Conservation (phyloP, 2,888 invertebrate genomes). For the Brachycybe producta region DNA sequence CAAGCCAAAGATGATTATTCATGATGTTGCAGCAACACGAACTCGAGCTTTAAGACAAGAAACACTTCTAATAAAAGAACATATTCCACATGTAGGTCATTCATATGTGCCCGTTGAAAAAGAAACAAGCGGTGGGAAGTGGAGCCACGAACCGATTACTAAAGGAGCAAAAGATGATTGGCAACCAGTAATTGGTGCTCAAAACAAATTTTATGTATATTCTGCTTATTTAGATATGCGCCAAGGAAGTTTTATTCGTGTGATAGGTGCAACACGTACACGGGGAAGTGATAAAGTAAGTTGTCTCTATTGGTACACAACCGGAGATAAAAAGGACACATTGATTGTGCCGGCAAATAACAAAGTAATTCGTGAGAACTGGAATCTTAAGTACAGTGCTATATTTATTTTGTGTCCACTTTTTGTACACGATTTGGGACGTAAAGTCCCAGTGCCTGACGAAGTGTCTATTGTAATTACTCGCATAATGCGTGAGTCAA, state of each 20-base stretch:
- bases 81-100: no score
- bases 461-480: conserved; percentile 53
- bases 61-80: no score
- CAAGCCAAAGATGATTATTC: no score
- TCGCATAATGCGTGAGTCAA: no score
- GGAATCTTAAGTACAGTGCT: conserved; percentile 76
- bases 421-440: conserved; percentile 9
- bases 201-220: conserved; percentile 69
- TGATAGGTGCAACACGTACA: conserved; percentile 80
- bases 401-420: conserved; percentile 69
- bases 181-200: conserved; percentile 32
- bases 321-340: conserved; percentile 15
- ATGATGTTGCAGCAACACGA: no score
- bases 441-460: conserved; percentile 43
- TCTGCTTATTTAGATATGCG: conserved; percentile 67
- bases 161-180: conserved; percentile 26
- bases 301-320: conserved; percentile 26
- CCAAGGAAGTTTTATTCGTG: conserved; percentile 42
- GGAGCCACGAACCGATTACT: no score
- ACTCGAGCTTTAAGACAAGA: no score
- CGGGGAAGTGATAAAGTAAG: conserved; percentile 66
- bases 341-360: conserved; percentile 26
- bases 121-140: no score
- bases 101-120: no score
- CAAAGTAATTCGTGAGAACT: conserved; percentile 74